phyloP scores from a whole-genome alignment of 2,888 invertebrate species.

The Brachyopa scutellaris region DNA sequence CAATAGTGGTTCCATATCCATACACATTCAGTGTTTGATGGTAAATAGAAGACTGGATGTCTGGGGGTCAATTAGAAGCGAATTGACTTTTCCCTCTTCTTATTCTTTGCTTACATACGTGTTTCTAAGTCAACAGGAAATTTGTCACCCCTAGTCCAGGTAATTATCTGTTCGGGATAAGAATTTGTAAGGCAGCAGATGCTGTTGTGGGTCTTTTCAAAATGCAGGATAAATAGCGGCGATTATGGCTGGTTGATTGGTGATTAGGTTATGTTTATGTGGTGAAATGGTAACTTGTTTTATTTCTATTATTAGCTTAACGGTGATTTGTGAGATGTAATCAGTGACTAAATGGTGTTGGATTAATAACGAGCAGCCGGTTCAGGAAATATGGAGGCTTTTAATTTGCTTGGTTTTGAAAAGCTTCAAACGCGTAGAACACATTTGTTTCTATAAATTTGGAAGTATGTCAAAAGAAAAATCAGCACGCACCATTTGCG shows the following conservation, averaged over 20 bases:
- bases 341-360: slow-evolving; percentile 4
- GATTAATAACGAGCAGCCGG: too few species aligned
- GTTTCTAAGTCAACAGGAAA: slow-evolving; percentile 1
- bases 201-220: neutral
- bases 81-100: slow-evolving; percentile 22
- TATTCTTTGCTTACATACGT: neutral
- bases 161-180: neutral
- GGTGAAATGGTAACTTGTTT: neutral
- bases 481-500: too few species aligned
- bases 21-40: neutral
- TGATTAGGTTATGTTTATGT: slow-evolving; percentile 51
- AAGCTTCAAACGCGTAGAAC: too few species aligned
- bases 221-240: slow-evolving; percentile 24
- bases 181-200: neutral
- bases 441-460: too few species aligned
- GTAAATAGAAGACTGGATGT: neutral
- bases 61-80: slow-evolving; percentile 19
- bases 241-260: slow-evolving; percentile 48
- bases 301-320: neutral
- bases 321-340: slow-evolving; percentile 19
- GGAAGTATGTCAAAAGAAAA: too few species aligned
- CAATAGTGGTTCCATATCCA: neutral
- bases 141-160: neutral
- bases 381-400: too few species aligned
- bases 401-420: too few species aligned